Percentiles rank a stretch among this genome's conserved stretches.
These are phyloP conservation scores for Melitaea athalia DNA, from an alignment of 2,888 invertebrate genomes.

Conservation along the genomic window DNA sequence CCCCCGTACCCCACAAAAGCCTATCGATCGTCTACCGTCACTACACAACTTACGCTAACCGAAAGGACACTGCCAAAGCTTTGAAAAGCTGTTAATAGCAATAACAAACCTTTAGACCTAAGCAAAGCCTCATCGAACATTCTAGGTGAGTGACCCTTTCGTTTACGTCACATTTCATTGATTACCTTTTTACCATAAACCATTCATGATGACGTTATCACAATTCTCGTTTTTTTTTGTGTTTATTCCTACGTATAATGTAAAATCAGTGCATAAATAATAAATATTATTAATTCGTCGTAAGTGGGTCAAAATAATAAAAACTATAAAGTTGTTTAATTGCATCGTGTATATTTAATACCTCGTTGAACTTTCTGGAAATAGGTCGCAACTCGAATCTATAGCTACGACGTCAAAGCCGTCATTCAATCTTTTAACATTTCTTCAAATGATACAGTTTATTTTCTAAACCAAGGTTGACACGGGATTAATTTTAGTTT, in stretches of 20 bases:
- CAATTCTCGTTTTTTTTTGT: conserved; percentile 13
- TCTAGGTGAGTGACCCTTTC: conserved; percentile 57
- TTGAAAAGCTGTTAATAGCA: conserved; percentile 54
- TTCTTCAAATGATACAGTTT: conserved; percentile 20
- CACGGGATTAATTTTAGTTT: neutral
- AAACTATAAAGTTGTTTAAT: conserved; percentile 10
- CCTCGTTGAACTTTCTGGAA: conserved; percentile 55
- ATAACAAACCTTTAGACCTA: conserved; percentile 59
- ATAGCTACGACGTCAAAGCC: conserved; percentile 29
- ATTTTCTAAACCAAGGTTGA: conserved; percentile 19
- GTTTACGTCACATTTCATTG: conserved; percentile 56
- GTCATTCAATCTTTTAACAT: conserved; percentile 31
- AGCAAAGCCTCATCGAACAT: conserved; percentile 38
- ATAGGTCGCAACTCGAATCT: conserved; percentile 54
- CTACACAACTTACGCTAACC: conserved; percentile 68
- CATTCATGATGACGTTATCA: conserved; percentile 59
- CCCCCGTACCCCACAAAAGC: conserved; percentile 49
- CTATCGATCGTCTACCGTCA: conserved; percentile 71
- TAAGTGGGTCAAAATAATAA: neutral
- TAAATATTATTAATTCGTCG: no score
- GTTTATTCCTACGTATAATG: conserved; percentile 26
- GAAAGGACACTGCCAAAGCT: conserved; percentile 61
- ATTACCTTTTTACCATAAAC: conserved; percentile 30
- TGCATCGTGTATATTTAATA: conserved; percentile 32
- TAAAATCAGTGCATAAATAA: conserved; percentile 6